These are phyloP conservation scores for Nysson spinosus DNA, from an alignment of 2,888 invertebrate genomes.

Conservation along the genomic window DNA sequence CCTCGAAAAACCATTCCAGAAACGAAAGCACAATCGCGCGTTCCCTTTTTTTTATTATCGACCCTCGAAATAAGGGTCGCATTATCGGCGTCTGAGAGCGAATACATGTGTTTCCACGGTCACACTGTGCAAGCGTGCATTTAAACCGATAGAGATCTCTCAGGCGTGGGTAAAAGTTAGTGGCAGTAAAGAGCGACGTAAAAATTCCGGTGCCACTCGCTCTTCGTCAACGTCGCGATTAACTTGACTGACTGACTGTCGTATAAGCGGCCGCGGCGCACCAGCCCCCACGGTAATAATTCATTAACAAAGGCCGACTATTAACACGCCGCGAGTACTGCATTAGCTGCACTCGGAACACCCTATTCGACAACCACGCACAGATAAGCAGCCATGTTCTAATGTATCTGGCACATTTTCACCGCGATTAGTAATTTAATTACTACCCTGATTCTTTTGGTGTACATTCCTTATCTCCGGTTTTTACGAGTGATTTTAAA, in stretches of 20 bases:
- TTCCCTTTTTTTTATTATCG: too few relatives aligned
- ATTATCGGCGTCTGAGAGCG: neutral
- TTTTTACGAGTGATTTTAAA: too few relatives aligned
- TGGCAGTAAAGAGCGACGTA: conserved; percentile 19
- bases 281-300: conserved; percentile 38
- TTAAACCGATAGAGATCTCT: conserved; percentile 46
- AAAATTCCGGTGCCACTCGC: conserved; percentile 53
- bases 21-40: too few relatives aligned
- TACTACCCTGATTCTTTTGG: neutral
- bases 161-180: conserved; percentile 19
- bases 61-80: too few relatives aligned
- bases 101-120: conserved; percentile 33
- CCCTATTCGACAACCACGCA: too few relatives aligned
- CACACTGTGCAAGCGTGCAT: conserved; percentile 8
- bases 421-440: conserved; percentile 26
- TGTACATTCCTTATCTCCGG: too few relatives aligned
- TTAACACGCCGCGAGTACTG: conserved; percentile 33
- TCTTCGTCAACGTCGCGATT: conserved; percentile 64
- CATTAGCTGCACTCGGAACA: conserved; percentile 4
- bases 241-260: conserved; percentile 40
- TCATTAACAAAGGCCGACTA: conserved; percentile 49
- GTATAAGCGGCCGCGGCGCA: conserved; percentile 11
- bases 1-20: too few relatives aligned
- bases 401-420: neutral
- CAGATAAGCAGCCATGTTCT: too few relatives aligned